A percentile compares a stretch with the other conserved stretches of the same genome.
phyloP scores from a whole-genome alignment of 1,140 invertebrate species.

The Drosophila murphyi region DNA sequence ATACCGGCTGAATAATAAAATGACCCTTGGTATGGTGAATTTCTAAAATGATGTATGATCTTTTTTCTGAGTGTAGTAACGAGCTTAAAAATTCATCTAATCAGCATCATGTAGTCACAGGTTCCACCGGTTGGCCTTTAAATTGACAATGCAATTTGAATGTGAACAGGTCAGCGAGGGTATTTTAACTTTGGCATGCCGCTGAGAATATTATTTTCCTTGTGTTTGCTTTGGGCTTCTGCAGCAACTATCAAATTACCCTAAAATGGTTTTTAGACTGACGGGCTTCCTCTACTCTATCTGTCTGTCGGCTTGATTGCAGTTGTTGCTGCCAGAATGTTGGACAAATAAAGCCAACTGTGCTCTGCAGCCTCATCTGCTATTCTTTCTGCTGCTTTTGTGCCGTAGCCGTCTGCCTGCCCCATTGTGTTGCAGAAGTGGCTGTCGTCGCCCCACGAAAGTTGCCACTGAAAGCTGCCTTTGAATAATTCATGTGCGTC shows the following conservation, averaged over 20 bases:
- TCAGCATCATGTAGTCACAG: too few species aligned
- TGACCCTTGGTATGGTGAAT: too few species aligned
- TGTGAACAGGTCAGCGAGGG: too few species aligned
- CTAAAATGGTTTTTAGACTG: conserved; percentile 55
- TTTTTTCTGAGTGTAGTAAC: too few species aligned
- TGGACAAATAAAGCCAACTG: conserved; percentile 58
- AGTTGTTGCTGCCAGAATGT: conserved; percentile 18
- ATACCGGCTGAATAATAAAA: too few species aligned
- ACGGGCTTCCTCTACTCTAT: conserved; percentile 21
- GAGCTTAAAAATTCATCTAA: too few species aligned
- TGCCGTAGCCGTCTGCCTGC: conserved; percentile 20
- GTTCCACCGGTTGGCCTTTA: too few species aligned
- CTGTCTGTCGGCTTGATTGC: neutral
- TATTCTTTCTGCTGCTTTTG: conserved; percentile 21
- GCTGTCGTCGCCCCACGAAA: conserved; percentile 10
- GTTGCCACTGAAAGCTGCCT: conserved; percentile 18
- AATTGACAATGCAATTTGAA: too few species aligned
- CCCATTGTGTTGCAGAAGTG: conserved; percentile 21
- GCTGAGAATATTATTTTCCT: neutral
- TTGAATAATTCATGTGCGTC: conserved; percentile 60
- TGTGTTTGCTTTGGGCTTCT: neutral
- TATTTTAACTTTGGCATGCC: too few species aligned
- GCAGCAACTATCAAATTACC: conserved; percentile 51
- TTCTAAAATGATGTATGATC: too few species aligned
- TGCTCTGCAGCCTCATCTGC: conserved; percentile 16